phyloP scores from a whole-genome alignment of 2,888 invertebrate genomes.

The Drosophila ustulata region DNA sequence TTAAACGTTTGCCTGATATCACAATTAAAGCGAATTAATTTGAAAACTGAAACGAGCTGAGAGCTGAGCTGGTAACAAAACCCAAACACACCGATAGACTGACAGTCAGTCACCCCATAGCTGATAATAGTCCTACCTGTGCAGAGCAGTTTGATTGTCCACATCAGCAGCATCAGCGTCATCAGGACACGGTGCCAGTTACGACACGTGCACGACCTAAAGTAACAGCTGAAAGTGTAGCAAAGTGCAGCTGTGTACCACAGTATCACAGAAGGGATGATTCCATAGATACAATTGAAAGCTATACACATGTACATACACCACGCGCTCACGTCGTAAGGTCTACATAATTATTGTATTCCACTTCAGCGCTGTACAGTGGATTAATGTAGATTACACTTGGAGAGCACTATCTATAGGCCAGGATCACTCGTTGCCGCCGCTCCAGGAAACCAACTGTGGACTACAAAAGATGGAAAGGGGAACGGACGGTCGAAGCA shows the following conservation, averaged over 20 bases:
- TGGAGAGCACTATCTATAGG: constrained; percentile 69
- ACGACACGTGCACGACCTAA: constrained; percentile 69
- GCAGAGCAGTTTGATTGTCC: constrained; percentile 21
- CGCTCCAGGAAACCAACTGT: neutral
- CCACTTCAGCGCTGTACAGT: constrained; percentile 77
- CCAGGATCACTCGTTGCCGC: constrained; percentile 62
- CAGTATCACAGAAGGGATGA: constrained; percentile 14
- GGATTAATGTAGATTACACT: constrained; percentile 79
- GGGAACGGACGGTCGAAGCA: constrained; percentile 10
- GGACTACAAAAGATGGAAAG: constrained; percentile 2
- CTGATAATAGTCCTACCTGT: constrained; percentile 64
- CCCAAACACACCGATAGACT: constrained; percentile 24
- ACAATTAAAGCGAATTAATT: constrained; percentile 83
- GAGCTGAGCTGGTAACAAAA: constrained; percentile 48
- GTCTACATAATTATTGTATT: constrained; percentile 79
- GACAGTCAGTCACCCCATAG: constrained; percentile 54
- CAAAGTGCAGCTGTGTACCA: constrained; percentile 76
- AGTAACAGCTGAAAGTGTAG: constrained; percentile 67
- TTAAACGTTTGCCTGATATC: constrained; percentile 80
- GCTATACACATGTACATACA: constrained; percentile 46
- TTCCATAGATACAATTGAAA: constrained; percentile 7
- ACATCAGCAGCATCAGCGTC: constrained; percentile 25
- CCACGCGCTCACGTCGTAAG: constrained; percentile 11
- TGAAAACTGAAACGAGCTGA: constrained; percentile 71
- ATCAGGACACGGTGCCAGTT: constrained; percentile 50